Conservation (phyloP, 1,140 invertebrate species). For the Trichonephila clavata region DNA sequence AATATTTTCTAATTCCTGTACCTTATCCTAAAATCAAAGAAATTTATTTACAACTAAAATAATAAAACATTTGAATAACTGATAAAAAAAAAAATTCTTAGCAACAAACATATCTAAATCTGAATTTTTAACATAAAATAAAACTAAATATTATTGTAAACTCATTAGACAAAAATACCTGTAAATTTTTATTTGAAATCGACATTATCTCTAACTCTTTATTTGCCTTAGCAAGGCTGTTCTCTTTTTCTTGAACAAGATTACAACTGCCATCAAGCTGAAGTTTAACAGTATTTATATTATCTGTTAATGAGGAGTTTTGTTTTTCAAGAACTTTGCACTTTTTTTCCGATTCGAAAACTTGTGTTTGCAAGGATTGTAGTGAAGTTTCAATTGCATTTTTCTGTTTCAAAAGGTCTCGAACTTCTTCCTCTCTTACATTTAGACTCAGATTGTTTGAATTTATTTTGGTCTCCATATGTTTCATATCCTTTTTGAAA, state of each 20-base stretch:
- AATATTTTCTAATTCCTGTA: background rate
- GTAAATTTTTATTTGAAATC: background rate
- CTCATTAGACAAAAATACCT: background rate
- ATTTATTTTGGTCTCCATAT: conserved; percentile 19
- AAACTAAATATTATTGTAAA: background rate
- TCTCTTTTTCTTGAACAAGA: conserved; percentile 43
- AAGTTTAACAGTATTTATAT: conserved; percentile 14
- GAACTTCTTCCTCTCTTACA: conserved; percentile 12
- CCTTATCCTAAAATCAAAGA: background rate
- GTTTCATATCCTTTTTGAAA: background rate
- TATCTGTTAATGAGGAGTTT: background rate
- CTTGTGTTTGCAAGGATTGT: background rate
- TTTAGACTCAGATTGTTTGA: background rate
- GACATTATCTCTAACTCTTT: background rate
- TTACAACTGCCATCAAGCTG: conserved; percentile 49
- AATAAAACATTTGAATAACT: background rate
- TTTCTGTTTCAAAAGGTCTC: conserved; percentile 19
- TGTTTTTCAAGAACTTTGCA: background rate
- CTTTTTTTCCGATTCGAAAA: background rate
- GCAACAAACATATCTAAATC: background rate
- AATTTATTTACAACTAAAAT: background rate
- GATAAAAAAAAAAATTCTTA: background rate
- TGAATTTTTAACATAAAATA: background rate
- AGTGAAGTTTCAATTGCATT: background rate
- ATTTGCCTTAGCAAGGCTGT: background rate